A percentile compares a stretch with the other conserved stretches of the same genome.
Conservation (phyloP, 2,797 vertebrate species). For the Esox lucius region DNA sequence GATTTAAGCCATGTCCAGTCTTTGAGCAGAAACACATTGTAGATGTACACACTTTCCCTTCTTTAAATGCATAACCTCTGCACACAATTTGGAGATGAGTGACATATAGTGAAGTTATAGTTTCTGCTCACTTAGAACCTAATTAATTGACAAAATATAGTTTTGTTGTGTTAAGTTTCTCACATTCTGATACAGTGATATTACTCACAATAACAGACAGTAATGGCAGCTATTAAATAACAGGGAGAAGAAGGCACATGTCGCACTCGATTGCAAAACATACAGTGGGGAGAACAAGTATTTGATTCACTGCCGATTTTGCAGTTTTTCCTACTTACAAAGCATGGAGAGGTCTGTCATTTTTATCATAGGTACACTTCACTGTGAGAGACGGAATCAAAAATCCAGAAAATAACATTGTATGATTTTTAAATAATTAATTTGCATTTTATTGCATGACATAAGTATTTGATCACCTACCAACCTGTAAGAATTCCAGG, state of each 20-base stretch:
- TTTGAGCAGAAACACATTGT: neutral
- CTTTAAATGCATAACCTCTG: neutral
- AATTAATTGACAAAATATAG: slow-evolving; percentile 5
- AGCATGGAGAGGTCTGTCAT: too few species aligned
- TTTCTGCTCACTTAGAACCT: neutral
- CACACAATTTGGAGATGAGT: neutral
- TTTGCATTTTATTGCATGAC: too few species aligned
- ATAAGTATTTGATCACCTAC: too few species aligned
- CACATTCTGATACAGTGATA: slow-evolving; percentile 17
- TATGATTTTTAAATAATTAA: too few species aligned
- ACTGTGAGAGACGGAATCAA: too few species aligned
- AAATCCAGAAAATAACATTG: too few species aligned
- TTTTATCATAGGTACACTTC: too few species aligned
- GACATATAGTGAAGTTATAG: slow-evolving; percentile 3
- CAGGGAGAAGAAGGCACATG: neutral
- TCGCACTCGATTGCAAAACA: neutral
- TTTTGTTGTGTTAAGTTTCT: neutral
- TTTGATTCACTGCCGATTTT: too few species aligned
- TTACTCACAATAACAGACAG: neutral
- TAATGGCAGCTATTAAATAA: neutral
- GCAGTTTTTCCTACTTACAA: too few species aligned
- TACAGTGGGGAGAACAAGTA: too few species aligned
- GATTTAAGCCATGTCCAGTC: slow-evolving; percentile 4
- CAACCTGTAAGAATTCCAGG: too few species aligned
- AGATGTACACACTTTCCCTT: neutral